Evolutionary conservation across 2,797 vertebrate genomes (phyloP), one percentile per base, ranked within the genome.

Genomic region (Macropus fuliginosus): DNA sequence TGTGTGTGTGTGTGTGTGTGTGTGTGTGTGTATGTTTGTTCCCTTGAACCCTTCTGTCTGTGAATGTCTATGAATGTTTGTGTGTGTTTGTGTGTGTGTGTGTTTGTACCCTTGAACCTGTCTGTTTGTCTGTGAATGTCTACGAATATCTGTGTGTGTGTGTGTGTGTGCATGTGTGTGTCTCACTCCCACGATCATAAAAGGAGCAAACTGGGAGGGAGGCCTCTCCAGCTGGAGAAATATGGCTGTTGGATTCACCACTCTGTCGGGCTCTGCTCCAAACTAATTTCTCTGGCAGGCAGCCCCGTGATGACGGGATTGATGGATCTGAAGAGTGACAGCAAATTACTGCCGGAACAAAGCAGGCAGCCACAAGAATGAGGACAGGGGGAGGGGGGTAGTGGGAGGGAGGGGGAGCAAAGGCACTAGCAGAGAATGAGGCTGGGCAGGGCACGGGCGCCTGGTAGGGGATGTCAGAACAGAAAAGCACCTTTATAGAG

Each of bases 241-340:
- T 94, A 96, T 94, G 98, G 97, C 97, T 97, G 98, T 96, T 97
- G 74, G 96, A 98, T 96, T 98, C 96, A 98, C 96, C 98, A 97
- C 98, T 98, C 98, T 96, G 97, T 98, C 96, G 97, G 98, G 98
- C 98, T 96, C 24, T n/a, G 94, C 93, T 97, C 98, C 98, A 98
- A 98, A 94, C 98, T 98, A 97, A 98, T 98, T 98, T 98, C 98
- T 97, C 98, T 98, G 98, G 98, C 98, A 98, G 94, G 89, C 89
- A 81, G 98, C 98, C 98, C 92, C n/a, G 92, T 1, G 97, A 98
- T 98, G 98, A 98, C 97, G 97, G 54, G 98, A 97, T 98, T 98
- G 98, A 98, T 98, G 98, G 98, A 98, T 96, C 97, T 96, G 95
- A 97, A 98, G 98, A 98, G 96, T 97, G 98, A 98, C 98, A 98